Percentiles rank a stretch among this genome's conserved stretches.
Evolutionary conservation across 1,140 invertebrate genomes (phyloP).

Genomic region (Drosophila eugracilis): DNA sequence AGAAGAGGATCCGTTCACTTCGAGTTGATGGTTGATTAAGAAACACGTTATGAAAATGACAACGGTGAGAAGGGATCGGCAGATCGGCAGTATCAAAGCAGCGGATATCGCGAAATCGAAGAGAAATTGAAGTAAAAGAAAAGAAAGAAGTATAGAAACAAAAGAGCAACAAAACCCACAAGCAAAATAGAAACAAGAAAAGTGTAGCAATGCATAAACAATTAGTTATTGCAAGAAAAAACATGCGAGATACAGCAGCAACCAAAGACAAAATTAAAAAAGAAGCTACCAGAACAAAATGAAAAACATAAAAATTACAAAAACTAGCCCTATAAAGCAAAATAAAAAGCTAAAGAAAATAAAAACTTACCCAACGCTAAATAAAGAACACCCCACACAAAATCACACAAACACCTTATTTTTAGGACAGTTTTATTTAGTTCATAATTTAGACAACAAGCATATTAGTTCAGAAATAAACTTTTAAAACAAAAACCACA

Average conservation of each 20-base stretch:
- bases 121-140: constrained; percentile 29
- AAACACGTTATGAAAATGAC: constrained; percentile 31
- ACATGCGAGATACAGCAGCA: constrained; percentile 76
- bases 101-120: constrained; percentile 30
- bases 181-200: constrained; percentile 48
- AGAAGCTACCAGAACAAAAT: constrained; percentile 58
- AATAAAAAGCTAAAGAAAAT: constrained; percentile 35
- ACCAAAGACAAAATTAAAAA: constrained; percentile 72
- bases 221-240: constrained; percentile 50
- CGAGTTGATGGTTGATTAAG: constrained; percentile 97
- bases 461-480: constrained; percentile 52
- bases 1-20: constrained; percentile 97
- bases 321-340: constrained; percentile 54
- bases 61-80: constrained; percentile 12
- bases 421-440: constrained; percentile 73
- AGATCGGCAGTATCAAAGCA: constrained; percentile 9
- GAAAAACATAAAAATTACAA: constrained; percentile 40
- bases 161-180: constrained; percentile 32
- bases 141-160: constrained; percentile 20
- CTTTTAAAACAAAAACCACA: constrained; percentile 16
- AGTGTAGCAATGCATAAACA: constrained; percentile 61
- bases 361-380: constrained; percentile 71
- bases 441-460: constrained; percentile 68
- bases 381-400: constrained; percentile 37
- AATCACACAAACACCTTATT: constrained; percentile 55